Conservation (phyloP, 2,888 invertebrate species). For the Mythimna vitellina region DNA sequence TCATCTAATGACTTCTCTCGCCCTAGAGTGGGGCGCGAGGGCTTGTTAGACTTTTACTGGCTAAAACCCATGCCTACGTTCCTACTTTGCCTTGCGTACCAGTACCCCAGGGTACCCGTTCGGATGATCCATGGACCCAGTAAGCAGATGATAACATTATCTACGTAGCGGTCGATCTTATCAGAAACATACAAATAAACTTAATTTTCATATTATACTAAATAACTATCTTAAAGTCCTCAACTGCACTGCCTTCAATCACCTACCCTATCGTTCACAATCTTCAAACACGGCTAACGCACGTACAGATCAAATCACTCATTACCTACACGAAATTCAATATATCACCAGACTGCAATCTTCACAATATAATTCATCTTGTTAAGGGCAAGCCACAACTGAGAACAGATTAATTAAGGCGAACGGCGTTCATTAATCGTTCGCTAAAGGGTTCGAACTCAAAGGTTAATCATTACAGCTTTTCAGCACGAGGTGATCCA, state of each 20-base stretch:
- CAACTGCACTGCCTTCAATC: neutral
- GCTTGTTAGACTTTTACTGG: no score
- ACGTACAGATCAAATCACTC: constrained; percentile 39
- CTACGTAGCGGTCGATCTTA: neutral
- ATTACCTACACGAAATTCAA: constrained; percentile 56
- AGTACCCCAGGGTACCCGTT: no score
- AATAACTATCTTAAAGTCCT: neutral
- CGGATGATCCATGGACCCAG: no score
- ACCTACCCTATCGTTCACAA: constrained; percentile 15
- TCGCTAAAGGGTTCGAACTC: constrained; percentile 67
- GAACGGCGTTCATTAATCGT: constrained; percentile 74
- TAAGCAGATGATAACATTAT: neutral
- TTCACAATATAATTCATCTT: constrained; percentile 57
- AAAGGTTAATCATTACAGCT: constrained; percentile 71
- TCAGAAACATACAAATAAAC: neutral
- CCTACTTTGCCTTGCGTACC: no score
- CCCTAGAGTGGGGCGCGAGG: no score
- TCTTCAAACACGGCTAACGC: constrained; percentile 31
- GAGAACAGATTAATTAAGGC: constrained; percentile 68
- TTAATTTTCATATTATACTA: neutral
- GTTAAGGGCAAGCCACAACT: constrained; percentile 54
- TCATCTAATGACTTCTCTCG: no score
- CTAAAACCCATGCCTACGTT: no score
- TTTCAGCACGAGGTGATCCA: constrained; percentile 65
- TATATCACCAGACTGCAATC: constrained; percentile 54